Conservation (phyloP, 2,888 invertebrate genomes). For the Dendrolimus houi region DNA sequence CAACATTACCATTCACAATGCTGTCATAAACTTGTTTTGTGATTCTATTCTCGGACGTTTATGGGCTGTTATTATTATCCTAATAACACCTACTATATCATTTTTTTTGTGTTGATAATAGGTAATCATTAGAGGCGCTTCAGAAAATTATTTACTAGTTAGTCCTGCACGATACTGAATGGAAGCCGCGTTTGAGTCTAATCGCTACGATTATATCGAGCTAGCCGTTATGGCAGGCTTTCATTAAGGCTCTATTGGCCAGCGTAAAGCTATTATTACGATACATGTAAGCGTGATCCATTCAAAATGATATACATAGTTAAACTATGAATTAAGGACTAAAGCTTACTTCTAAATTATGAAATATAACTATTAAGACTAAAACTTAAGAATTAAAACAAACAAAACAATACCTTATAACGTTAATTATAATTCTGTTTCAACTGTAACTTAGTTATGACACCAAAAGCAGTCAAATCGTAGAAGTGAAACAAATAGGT, state of each 20-base stretch:
- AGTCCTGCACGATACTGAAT: neutral
- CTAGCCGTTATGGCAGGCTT: neutral
- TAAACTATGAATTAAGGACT: too few species aligned
- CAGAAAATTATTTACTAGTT: neutral
- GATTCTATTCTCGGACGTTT: neutral
- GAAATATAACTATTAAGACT: too few species aligned
- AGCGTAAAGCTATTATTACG: neutral
- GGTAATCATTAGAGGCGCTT: too few species aligned
- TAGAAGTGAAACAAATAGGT: too few species aligned
- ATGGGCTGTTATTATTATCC: neutral
- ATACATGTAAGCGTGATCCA: neutral
- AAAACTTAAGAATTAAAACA: too few species aligned
- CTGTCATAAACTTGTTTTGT: too few species aligned
- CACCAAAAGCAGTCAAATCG: too few species aligned
- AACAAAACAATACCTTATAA: too few species aligned
- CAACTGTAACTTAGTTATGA: too few species aligned
- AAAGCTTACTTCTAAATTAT: too few species aligned
- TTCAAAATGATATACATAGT: neutral
- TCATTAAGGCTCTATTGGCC: neutral
- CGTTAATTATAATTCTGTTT: too few species aligned
- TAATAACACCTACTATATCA: neutral
- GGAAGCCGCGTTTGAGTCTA: neutral
- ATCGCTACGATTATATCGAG: neutral
- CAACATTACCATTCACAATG: too few species aligned
- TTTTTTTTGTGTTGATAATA: neutral